phyloP scores from a whole-genome alignment of 2,113 vertebrate genomes.

The Ceratotherium simum region DNA sequence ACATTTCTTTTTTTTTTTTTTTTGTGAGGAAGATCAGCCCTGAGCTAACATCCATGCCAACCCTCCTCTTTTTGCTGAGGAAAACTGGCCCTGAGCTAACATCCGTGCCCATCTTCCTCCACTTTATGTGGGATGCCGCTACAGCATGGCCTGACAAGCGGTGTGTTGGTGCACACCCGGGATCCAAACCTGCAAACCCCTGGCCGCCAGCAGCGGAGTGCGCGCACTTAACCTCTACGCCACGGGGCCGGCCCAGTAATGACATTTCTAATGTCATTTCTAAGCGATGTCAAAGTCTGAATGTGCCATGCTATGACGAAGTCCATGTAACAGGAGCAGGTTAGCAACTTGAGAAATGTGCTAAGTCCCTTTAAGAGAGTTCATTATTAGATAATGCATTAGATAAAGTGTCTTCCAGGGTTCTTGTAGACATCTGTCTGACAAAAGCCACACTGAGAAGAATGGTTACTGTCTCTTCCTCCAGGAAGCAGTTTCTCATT shows the following conservation, averaged over 20 bases:
- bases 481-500: slow-evolving; percentile 43
- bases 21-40: too few species aligned
- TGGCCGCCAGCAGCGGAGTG: too few species aligned
- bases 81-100: too few species aligned
- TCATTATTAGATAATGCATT: background rate
- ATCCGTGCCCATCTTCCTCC: too few species aligned
- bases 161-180: too few species aligned
- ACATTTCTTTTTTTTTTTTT: background rate
- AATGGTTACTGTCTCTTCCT: slow-evolving; percentile 1
- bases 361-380: background rate
- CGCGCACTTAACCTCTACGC: too few species aligned
- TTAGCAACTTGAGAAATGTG: background rate
- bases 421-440: background rate
- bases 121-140: too few species aligned
- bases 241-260: background rate
- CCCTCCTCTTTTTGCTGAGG: too few species aligned
- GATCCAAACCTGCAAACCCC: too few species aligned
- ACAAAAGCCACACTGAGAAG: background rate
- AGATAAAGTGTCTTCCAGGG: background rate
- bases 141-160: too few species aligned
- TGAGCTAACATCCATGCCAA: too few species aligned
- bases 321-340: background rate
- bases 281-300: background rate
- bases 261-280: background rate
- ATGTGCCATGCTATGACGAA: background rate